These are phyloP conservation scores for Lepidothrix coronata DNA, from an alignment of 2,113 vertebrate species.

Conservation along the genomic window DNA sequence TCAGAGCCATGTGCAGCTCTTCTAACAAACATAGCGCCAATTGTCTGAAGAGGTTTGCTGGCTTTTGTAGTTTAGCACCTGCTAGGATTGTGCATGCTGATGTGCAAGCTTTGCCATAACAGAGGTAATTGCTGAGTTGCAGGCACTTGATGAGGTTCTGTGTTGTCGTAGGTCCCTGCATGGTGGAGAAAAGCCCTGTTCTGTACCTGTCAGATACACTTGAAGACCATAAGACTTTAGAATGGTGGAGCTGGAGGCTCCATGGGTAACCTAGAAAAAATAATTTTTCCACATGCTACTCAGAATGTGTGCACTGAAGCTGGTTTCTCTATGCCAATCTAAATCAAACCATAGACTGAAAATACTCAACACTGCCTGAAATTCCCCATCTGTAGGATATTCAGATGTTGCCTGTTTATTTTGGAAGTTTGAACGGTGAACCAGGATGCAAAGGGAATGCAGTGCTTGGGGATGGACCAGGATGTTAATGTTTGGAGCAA, in stretches of 20 bases:
- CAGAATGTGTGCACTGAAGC: background rate
- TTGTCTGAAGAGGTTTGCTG: background rate
- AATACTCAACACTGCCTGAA: background rate
- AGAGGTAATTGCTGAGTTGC: background rate
- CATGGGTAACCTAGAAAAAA: background rate
- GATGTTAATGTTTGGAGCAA: background rate
- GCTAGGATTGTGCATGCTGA: background rate
- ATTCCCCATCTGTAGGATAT: background rate
- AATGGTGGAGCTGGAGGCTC: background rate
- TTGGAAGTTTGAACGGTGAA: background rate
- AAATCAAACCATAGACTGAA: background rate
- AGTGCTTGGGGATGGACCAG: background rate
- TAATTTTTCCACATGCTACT: background rate
- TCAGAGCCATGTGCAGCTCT: background rate
- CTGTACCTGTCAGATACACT: background rate
- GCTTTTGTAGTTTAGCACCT: background rate
- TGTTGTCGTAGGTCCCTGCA: background rate
- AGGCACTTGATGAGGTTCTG: background rate
- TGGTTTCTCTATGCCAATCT: background rate
- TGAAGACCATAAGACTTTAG: background rate
- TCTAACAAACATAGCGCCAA: background rate
- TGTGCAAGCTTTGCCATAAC: background rate
- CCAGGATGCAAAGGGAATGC: background rate
- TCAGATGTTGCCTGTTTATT: background rate
- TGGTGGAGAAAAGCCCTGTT: background rate